These are phyloP conservation scores for Lepidurus packardi DNA, from an alignment of 1,140 invertebrate genomes.

Conservation along the genomic window DNA sequence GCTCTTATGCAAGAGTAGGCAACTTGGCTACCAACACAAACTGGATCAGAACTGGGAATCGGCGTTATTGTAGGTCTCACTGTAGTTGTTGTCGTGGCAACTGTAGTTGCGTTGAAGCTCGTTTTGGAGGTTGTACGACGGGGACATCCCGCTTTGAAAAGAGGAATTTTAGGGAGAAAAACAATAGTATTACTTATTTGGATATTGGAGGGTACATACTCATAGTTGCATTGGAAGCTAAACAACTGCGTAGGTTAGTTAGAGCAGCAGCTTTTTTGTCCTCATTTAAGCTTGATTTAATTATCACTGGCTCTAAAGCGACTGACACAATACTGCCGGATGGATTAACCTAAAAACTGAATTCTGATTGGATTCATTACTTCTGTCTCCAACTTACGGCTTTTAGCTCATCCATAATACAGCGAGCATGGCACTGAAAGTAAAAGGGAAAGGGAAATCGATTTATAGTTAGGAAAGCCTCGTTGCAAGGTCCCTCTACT, in stretches of 20 bases:
- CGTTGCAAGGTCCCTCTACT: not conserved
- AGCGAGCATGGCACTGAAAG: not conserved
- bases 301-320: not conserved
- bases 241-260: not conserved
- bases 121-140: not conserved
- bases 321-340: not conserved
- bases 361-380: not conserved
- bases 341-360: not conserved
- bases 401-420: not conserved
- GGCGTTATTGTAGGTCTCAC: not conserved
- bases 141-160: not conserved
- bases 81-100: not conserved
- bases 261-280: not conserved
- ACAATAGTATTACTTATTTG: not conserved
- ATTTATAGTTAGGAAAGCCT: not conserved
- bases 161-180: not conserved
- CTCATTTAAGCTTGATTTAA: not conserved
- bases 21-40: not conserved
- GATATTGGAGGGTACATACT: not conserved
- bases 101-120: not conserved
- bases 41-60: not conserved
- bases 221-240: not conserved
- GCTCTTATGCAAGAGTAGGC: constrained; percentile 4
- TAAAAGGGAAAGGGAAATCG: not conserved
- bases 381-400: not conserved